Percentiles rank a stretch among this genome's conserved stretches.
Evolutionary conservation across 1,140 invertebrate genomes (phyloP).

Genomic region (Aleiodes sp.): DNA sequence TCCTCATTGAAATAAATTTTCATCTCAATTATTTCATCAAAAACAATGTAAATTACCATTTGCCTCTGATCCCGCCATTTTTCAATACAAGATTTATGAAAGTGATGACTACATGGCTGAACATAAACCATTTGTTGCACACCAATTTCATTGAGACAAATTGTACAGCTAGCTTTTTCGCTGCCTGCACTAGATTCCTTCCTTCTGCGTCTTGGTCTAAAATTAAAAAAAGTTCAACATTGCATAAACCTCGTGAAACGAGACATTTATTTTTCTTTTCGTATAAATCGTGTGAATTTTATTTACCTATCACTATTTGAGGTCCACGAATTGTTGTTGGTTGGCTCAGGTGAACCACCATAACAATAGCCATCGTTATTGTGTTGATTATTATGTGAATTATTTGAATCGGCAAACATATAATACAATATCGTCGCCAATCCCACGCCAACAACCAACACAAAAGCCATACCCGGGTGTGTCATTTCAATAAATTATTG

Average conservation of each 20-base stretch:
- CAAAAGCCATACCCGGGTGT: constrained; percentile 38
- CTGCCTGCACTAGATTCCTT: constrained; percentile 19
- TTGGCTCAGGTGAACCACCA: constrained; percentile 14
- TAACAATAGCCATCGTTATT: constrained; percentile 20
- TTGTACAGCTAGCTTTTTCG: constrained; percentile 36
- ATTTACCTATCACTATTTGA: constrained; percentile 22
- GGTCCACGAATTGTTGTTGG: constrained; percentile 16
- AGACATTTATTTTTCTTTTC: not conserved
- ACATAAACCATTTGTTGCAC: constrained; percentile 1
- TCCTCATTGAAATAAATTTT: constrained; percentile 11
- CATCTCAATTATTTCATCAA: not conserved
- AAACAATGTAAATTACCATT: constrained; percentile 28
- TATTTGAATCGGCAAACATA: constrained; percentile 39
- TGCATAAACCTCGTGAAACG: not conserved
- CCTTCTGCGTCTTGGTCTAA: constrained; percentile 20
- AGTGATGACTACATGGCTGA: constrained; percentile 37
- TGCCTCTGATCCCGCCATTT: constrained; percentile 32
- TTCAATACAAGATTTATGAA: constrained; percentile 43
- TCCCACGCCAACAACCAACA: constrained; percentile 44
- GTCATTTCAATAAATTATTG: constrained; percentile 42
- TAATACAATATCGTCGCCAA: constrained; percentile 47
- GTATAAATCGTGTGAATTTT: not conserved
- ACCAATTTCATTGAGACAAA: constrained; percentile 34
- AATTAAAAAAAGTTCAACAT: constrained; percentile 16
- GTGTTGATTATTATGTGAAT: constrained; percentile 20